A percentile compares a stretch with the other conserved stretches of the same genome.
phyloP scores from a whole-genome alignment of 53 echinoderm and acorn worm genomes.

The Holothuria leucospilota region DNA sequence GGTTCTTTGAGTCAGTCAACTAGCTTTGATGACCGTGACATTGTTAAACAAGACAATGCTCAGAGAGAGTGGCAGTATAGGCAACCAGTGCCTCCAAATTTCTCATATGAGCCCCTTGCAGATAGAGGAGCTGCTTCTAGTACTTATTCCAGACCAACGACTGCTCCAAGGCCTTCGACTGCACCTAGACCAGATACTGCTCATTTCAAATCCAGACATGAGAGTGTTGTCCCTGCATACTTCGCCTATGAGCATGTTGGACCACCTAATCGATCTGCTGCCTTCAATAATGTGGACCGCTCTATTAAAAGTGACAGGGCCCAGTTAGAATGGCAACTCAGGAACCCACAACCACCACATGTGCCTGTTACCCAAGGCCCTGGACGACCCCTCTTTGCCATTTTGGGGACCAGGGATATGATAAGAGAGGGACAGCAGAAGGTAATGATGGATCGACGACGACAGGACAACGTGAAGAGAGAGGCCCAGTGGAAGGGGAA shows the following conservation, averaged over 20 bases:
- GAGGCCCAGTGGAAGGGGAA: constrained; percentile 76
- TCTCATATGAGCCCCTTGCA: background rate
- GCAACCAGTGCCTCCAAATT: constrained; percentile 58
- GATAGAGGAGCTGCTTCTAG: background rate
- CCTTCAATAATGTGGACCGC: constrained; percentile 71
- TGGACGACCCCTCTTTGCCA: constrained; percentile 43
- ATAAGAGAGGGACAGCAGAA: constrained; percentile 83
- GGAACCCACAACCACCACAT: constrained; percentile 71
- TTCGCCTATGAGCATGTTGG: constrained; percentile 51
- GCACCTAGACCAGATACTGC: constrained; percentile 11
- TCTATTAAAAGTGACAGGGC: constrained; percentile 76
- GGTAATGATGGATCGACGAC: constrained; percentile 74
- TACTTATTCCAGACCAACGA: too few species aligned
- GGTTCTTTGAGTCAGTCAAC: constrained; percentile 55
- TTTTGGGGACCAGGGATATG: constrained; percentile 79
- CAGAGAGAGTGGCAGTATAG: constrained; percentile 68
- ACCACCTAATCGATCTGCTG: constrained; percentile 58
- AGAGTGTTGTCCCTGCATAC: constrained; percentile 28
- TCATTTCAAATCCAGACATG: constrained; percentile 8
- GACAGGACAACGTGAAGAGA: constrained; percentile 73
- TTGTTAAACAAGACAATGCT: constrained; percentile 61
- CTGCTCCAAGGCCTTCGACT: too few species aligned
- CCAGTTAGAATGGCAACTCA: constrained; percentile 77
- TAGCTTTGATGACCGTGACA: constrained; percentile 50
- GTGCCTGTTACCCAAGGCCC: constrained; percentile 40